Conservation (phyloP, 2,113 vertebrate genomes). For the Cettia cetti region DNA sequence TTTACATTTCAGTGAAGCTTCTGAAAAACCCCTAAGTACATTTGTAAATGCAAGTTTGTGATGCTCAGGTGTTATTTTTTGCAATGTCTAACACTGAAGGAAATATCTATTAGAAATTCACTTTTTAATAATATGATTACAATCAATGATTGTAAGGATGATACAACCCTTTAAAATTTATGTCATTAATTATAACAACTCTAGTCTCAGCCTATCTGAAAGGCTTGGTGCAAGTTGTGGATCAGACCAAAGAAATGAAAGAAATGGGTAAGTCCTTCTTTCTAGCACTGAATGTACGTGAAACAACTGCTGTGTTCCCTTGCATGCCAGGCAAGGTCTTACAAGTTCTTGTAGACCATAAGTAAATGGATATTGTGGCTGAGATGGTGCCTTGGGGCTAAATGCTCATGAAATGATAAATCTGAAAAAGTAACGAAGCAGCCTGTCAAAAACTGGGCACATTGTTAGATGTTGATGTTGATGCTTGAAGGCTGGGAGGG, state of each 20-base stretch:
- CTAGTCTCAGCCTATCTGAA: not conserved
- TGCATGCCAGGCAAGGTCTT: not conserved
- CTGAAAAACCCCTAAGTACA: not conserved
- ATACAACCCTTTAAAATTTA: not conserved
- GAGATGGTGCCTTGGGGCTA: not conserved
- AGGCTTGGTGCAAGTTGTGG: not conserved
- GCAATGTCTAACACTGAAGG: not conserved
- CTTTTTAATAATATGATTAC: not conserved
- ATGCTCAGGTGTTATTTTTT: not conserved
- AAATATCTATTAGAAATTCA: not conserved
- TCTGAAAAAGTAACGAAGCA: slow-evolving; percentile 25
- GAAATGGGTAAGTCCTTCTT: not conserved
- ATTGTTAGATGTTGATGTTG: not conserved
- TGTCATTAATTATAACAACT: not conserved
- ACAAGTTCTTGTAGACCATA: not conserved
- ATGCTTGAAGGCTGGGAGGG: slow-evolving; percentile 3
- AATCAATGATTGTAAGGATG: not conserved
- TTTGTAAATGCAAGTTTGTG: not conserved
- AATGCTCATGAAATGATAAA: not conserved
- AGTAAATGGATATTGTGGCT: not conserved
- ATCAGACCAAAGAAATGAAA: not conserved
- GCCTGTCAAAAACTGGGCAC: not conserved
- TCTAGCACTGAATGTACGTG: not conserved
- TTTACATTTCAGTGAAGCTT: not conserved
- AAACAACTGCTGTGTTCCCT: not conserved